Evolutionary conservation across 2,113 vertebrate genomes (phyloP), one percentile per base, ranked within the genome.

Genomic region (Thamnaconus septentrionalis): DNA sequence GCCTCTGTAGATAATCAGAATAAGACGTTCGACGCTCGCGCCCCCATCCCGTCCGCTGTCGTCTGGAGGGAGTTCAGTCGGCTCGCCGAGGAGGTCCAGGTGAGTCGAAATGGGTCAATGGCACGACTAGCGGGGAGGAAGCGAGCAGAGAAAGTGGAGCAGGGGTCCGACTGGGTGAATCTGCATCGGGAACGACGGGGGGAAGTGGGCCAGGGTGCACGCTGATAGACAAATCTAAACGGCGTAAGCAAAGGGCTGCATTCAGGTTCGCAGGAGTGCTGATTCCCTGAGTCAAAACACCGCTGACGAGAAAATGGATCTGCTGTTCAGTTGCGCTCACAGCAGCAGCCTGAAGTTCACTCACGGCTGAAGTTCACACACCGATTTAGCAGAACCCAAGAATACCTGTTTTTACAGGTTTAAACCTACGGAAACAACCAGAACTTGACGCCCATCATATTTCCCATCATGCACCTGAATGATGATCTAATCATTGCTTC

Each of bases 101-200:
- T 65, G 65, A 78, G 81, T 83, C 78, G 84, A 90, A 90, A 75
- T 91, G 86, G 88, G 90, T 91, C 89, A 90, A 53, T 79, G 70
- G 75, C 64, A 31, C 18, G 18, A 31, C 18, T 31, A 1, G 18
- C 18, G 18, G 18, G 18, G 18, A 50, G 54, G 60, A 81, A 76
- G 78, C 79, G 67, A 74, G 62, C 75, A 63, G 62, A 78, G 69
- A 82, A 90, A 89, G 75, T 90, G 72, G 90, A 87, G 76, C 88
- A 90, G 85, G 73, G 69, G 73, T 74, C 88, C 81, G 70, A 86
- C 85, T 83, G 88, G 79, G 86, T 85, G 87, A 82, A 73, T 82
- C 84, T 85, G 66, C 69, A 66, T 81, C 68, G 74, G 75, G 70
- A 80, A 75, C 80, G 72, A 78, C 78, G 80, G 76, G 64, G 72